Evolutionary conservation across 2,113 vertebrate genomes (phyloP).

Genomic region (Malaclemys terrapin): DNA sequence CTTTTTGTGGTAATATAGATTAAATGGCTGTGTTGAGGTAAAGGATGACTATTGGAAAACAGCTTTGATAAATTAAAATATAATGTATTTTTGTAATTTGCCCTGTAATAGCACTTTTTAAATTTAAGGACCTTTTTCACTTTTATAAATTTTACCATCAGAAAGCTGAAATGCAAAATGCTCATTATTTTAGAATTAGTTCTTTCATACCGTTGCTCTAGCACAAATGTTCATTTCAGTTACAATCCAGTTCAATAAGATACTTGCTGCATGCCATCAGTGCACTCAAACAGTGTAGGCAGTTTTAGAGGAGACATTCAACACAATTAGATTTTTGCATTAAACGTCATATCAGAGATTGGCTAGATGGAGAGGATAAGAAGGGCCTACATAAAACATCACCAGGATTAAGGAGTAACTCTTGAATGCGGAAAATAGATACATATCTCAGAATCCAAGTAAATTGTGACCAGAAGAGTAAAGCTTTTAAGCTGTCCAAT

Average conservation of each 20-base stretch:
- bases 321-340: slow-evolving; percentile 24
- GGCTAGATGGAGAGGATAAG: slow-evolving; percentile 15
- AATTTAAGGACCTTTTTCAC: slow-evolving; percentile 19
- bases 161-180: slow-evolving; percentile 25
- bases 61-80: slow-evolving; percentile 21
- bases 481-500: slow-evolving; percentile 19
- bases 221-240: slow-evolving; percentile 46
- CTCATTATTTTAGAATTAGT: slow-evolving; percentile 33
- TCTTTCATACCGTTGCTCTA: slow-evolving; percentile 17
- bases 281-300: slow-evolving; percentile 4
- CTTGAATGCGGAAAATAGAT: background rate
- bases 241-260: slow-evolving; percentile 5
- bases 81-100: slow-evolving; percentile 5
- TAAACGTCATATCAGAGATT: slow-evolving; percentile 43
- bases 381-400: slow-evolving; percentile 14
- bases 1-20: background rate
- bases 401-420: slow-evolving; percentile 8
- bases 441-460: background rate
- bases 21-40: slow-evolving; percentile 10
- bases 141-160: slow-evolving; percentile 51
- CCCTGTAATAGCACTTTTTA: background rate
- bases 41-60: slow-evolving; percentile 1
- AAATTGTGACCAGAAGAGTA: background rate
- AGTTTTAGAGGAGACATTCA: slow-evolving; percentile 41
- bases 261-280: background rate